Percentiles rank a stretch among this genome's conserved stretches.
phyloP scores from a whole-genome alignment of 53 echinoderm and acorn worm species.

The Glandiceps talaboti region DNA sequence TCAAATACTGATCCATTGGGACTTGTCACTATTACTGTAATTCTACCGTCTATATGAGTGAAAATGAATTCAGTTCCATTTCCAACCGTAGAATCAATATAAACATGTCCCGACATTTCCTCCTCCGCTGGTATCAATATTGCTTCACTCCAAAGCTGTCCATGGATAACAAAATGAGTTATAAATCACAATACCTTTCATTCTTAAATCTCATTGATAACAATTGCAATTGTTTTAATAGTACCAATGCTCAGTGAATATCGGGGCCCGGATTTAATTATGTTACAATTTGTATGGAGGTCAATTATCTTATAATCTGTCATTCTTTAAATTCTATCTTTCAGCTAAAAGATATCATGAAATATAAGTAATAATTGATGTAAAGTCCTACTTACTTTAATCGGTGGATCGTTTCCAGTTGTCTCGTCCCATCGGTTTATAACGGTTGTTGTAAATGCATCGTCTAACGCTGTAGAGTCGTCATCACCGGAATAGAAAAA shows the following conservation, averaged over 20 bases:
- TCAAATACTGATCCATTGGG: conserved; percentile 14
- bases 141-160: not conserved
- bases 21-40: not conserved
- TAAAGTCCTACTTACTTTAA: no score
- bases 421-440: not conserved
- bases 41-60: conserved; percentile 10
- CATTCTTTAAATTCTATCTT: no score
- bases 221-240: no score
- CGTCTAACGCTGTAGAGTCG: not conserved
- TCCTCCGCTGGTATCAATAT: not conserved
- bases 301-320: no score
- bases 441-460: not conserved
- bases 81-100: conserved; percentile 18
- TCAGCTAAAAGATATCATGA: no score
- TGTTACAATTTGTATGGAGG: no score
- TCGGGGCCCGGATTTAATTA: no score
- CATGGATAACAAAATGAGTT: no score
- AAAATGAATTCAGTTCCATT: conserved; percentile 15
- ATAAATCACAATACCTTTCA: no score
- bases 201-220: no score
- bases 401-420: not conserved
- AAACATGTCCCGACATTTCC: not conserved
- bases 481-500: not conserved
- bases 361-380: no score
- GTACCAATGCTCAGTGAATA: no score